Conservation (phyloP, 1,140 invertebrate genomes). For the Manduca sexta region DNA sequence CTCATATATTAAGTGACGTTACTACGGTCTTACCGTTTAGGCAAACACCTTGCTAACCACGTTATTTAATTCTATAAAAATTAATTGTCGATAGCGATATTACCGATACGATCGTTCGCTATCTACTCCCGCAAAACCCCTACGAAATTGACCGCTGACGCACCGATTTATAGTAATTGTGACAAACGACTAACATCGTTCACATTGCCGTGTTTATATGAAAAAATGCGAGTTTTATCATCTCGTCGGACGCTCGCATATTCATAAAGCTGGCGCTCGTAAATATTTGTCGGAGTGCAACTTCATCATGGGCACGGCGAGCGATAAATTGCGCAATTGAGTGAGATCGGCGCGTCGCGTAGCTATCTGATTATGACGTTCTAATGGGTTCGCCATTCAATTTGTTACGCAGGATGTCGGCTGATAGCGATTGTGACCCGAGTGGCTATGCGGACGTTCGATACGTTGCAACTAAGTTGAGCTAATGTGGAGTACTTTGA, state of each 20-base stretch:
- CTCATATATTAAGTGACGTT: no score
- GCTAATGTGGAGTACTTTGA: no score
- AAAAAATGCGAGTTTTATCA: constrained; percentile 61
- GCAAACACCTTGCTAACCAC: no score
- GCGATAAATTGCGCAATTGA: constrained; percentile 21
- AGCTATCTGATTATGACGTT: constrained; percentile 9
- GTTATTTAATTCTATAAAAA: no score
- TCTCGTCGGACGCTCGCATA: constrained; percentile 42
- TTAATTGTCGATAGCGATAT: no score
- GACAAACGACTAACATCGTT: constrained; percentile 23
- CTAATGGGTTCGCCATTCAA: constrained; percentile 4
- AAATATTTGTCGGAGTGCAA: constrained; percentile 42
- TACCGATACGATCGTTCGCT: no score
- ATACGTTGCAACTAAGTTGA: no score
- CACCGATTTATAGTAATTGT: constrained; percentile 28
- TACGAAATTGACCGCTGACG: constrained; percentile 22
- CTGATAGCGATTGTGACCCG: no score
- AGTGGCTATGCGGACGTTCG: no score
- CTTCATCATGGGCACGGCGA: constrained; percentile 15
- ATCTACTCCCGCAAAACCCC: constrained; percentile 15
- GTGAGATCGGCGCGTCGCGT: background rate
- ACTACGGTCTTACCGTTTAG: no score
- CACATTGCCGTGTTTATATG: constrained; percentile 29
- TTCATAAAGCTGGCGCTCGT: constrained; percentile 48
- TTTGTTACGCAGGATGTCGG: background rate